phyloP scores from a whole-genome alignment of 2,888 invertebrate genomes.

The Eupithecia abbreviata region DNA sequence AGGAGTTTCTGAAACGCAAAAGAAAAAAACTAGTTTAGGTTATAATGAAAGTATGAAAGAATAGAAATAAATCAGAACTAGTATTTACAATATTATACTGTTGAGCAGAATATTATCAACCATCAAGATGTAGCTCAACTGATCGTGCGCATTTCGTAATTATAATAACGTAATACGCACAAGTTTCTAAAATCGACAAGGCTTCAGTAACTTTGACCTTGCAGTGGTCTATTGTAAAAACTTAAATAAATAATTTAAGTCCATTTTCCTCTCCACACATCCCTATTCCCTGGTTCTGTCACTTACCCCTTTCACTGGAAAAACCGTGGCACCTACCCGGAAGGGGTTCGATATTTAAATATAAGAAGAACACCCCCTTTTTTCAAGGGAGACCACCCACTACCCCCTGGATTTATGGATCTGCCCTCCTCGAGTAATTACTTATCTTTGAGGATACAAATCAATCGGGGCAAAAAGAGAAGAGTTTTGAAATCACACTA shows the following conservation, averaged over 20 bases:
- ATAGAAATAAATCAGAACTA: too few species aligned
- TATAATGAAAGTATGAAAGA: too few species aligned
- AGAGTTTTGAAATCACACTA: slow-evolving; percentile 46
- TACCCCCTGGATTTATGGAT: slow-evolving; percentile 80
- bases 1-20: too few species aligned
- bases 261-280: slow-evolving; percentile 49
- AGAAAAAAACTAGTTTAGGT: too few species aligned
- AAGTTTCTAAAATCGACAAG: not conserved
- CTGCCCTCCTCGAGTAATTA: slow-evolving; percentile 81
- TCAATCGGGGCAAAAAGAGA: slow-evolving; percentile 73
- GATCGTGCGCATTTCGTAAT: not conserved
- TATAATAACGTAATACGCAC: not conserved
- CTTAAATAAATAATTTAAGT: not conserved
- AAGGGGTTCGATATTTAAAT: slow-evolving; percentile 84
- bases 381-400: slow-evolving; percentile 72
- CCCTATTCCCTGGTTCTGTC: slow-evolving; percentile 77
- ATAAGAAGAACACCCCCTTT: slow-evolving; percentile 84
- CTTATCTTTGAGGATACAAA: slow-evolving; percentile 83
- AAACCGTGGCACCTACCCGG: slow-evolving; percentile 84
- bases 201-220: not conserved
- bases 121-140: too few species aligned
- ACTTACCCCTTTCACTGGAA: slow-evolving; percentile 84
- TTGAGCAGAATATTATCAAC: too few species aligned
- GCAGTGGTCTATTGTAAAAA: not conserved
- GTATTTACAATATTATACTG: too few species aligned